These are phyloP conservation scores for Diplosoma virens DNA, from an alignment of 23 tunicate genomes.

Conservation along the genomic window DNA sequence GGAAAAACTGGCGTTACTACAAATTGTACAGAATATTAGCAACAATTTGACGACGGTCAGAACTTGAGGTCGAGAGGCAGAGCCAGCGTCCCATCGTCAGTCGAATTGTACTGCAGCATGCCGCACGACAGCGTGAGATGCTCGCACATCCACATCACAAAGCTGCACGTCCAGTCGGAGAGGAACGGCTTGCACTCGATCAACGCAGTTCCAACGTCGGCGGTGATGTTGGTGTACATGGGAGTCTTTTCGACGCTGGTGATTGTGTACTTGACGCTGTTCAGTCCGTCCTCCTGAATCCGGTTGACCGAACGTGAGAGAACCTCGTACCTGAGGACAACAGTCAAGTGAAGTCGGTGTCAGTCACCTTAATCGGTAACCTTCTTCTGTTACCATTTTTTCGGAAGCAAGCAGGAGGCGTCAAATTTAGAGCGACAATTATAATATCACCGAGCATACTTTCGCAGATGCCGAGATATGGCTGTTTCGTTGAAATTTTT, in stretches of 20 bases:
- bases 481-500: too few relatives aligned
- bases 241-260: slow-evolving; percentile 4
- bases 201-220: slow-evolving; percentile 70
- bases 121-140: slow-evolving; percentile 40
- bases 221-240: slow-evolving; percentile 66
- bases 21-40: too few relatives aligned
- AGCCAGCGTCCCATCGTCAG: slow-evolving; percentile 48
- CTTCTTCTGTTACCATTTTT: too few relatives aligned
- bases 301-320: slow-evolving; percentile 35
- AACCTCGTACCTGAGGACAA: slow-evolving; percentile 33
- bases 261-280: slow-evolving; percentile 50
- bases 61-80: not conserved
- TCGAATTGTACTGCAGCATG: slow-evolving; percentile 50
- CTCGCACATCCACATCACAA: slow-evolving; percentile 61
- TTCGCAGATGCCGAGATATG: too few relatives aligned
- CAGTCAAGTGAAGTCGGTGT: not conserved
- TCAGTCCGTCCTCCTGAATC: slow-evolving; percentile 63
- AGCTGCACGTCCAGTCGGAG: slow-evolving; percentile 30
- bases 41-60: too few relatives aligned
- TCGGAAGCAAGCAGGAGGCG: too few relatives aligned
- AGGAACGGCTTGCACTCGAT: slow-evolving; percentile 57
- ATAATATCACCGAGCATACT: too few relatives aligned
- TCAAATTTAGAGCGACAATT: too few relatives aligned
- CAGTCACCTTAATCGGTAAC: too few relatives aligned
- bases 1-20: too few relatives aligned